These are phyloP conservation scores for Nestor notabilis DNA, from an alignment of 2,113 vertebrate species.

Conservation along the genomic window DNA sequence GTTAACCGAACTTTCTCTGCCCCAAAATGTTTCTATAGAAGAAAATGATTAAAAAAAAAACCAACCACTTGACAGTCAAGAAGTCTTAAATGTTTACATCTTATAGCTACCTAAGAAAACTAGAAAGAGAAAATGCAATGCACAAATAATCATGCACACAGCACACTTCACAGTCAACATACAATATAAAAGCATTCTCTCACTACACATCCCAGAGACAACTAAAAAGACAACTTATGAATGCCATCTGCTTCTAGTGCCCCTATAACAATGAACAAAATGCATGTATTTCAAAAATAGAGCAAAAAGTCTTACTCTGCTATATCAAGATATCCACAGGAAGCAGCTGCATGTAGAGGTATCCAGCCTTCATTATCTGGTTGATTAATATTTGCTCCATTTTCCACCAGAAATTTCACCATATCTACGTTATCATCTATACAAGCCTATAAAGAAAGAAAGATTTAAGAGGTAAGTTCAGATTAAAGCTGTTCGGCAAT, in stretches of 20 bases:
- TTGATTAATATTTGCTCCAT: conserved; percentile 97
- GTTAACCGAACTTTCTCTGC: neutral
- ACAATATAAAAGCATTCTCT: neutral
- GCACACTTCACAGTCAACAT: neutral
- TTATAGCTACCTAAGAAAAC: neutral
- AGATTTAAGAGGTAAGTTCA: conserved; percentile 60
- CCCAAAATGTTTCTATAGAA: neutral
- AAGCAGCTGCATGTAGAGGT: conserved; percentile 96
- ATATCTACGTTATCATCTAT: conserved; percentile 99
- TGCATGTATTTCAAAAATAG: conserved; percentile 11
- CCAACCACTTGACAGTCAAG: neutral
- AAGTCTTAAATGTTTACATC: neutral
- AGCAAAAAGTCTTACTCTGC: conserved; percentile 88
- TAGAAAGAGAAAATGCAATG: neutral
- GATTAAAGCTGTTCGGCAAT: neutral
- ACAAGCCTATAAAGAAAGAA: conserved; percentile 87
- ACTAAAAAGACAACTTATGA: neutral
- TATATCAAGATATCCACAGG: conserved; percentile 98
- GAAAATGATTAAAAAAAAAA: neutral
- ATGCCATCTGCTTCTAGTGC: neutral
- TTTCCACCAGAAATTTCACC: conserved; percentile 99
- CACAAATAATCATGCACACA: neutral
- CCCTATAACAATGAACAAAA: conserved; percentile 16
- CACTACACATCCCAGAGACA: neutral
- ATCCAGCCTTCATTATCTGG: conserved; percentile 99